phyloP scores from a whole-genome alignment of 1,140 invertebrate species.

The Dufourea novaeangliae region DNA sequence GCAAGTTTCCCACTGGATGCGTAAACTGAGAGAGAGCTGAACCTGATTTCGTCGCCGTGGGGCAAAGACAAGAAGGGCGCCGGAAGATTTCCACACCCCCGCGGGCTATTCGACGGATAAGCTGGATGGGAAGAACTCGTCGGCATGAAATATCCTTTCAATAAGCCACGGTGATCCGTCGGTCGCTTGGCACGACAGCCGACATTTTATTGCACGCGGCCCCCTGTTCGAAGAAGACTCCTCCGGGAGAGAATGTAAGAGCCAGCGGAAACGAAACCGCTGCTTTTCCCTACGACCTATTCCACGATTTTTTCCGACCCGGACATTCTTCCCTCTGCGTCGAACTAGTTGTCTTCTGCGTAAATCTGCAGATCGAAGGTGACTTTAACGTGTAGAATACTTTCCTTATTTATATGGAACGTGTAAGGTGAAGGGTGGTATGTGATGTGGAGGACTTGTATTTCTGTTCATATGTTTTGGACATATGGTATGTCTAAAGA shows the following conservation, averaged over 20 bases:
- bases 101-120: conserved; percentile 75
- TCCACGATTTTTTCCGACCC: conserved; percentile 31
- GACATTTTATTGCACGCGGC: conserved; percentile 74
- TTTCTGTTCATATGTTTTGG: too few species aligned
- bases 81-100: conserved; percentile 68
- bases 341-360: conserved; percentile 26
- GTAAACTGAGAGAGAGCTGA: not conserved
- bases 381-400: not conserved
- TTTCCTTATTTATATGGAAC: conserved; percentile 5
- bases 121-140: conserved; percentile 70
- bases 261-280: conserved; percentile 5
- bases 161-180: conserved; percentile 75
- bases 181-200: conserved; percentile 72
- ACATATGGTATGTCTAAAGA: too few species aligned
- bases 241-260: conserved; percentile 64
- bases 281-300: not conserved
- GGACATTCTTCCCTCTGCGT: not conserved
- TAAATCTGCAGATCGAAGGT: not conserved
- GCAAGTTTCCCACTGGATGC: conserved; percentile 43
- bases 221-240: conserved; percentile 45
- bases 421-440: not conserved
- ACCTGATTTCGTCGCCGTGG: conserved; percentile 1
- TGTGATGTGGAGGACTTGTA: too few species aligned
- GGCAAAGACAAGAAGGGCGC: conserved; percentile 2
- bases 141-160: conserved; percentile 78